Percentiles rank a stretch among this genome's conserved stretches.
Evolutionary conservation across 2,113 vertebrate genomes (phyloP).

Genomic region (Acrocephalus arundinaceus): DNA sequence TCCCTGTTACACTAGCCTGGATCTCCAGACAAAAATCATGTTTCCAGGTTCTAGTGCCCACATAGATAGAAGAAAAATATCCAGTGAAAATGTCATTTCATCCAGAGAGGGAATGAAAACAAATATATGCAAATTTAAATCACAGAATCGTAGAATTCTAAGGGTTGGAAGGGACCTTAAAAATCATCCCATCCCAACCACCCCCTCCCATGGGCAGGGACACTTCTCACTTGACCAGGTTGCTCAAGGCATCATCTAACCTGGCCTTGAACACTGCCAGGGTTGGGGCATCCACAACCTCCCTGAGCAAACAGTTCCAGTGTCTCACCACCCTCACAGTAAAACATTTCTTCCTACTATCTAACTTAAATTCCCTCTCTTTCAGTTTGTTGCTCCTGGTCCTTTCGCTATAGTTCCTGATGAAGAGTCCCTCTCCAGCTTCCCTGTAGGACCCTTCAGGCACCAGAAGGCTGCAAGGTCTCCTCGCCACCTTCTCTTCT

Average conservation of each 20-base stretch:
- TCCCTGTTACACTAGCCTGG: background rate
- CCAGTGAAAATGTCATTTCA: background rate
- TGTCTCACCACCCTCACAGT: background rate
- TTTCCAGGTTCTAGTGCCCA: background rate
- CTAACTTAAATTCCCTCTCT: background rate
- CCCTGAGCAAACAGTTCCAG: background rate
- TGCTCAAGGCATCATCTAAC: background rate
- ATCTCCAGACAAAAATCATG: background rate
- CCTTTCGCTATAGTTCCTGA: background rate
- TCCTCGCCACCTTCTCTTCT: background rate
- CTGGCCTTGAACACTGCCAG: background rate
- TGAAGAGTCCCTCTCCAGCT: background rate
- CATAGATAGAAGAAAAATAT: background rate
- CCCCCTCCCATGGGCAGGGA: background rate
- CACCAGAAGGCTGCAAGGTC: background rate
- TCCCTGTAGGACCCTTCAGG: background rate
- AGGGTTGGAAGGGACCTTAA: background rate
- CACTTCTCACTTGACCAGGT: background rate
- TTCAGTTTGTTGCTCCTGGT: background rate
- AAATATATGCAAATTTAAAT: background rate
- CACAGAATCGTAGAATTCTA: background rate
- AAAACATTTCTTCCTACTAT: background rate
- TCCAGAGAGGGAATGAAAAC: background rate
- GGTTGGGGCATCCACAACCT: background rate
- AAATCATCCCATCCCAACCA: background rate